Evolutionary conservation across 2,113 vertebrate genomes (phyloP).

Genomic region (Myrmophylax atrothorax): DNA sequence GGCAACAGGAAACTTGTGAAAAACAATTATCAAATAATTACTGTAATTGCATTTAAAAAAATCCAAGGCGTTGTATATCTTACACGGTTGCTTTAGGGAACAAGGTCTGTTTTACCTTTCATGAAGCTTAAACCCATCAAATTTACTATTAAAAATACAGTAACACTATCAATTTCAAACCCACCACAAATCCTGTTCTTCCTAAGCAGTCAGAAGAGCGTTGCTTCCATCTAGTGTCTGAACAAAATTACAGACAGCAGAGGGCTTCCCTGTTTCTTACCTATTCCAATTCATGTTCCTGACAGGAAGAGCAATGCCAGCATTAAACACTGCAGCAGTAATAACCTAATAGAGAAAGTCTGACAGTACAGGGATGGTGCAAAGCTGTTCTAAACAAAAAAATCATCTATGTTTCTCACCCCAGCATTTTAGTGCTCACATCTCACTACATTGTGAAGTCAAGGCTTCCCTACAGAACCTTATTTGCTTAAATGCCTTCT

Average conservation of each 20-base stretch:
- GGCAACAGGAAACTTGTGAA: not conserved
- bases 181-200: not conserved
- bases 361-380: not conserved
- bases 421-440: not conserved
- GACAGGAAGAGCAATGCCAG: accelerated
- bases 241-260: not conserved
- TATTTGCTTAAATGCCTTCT: not conserved
- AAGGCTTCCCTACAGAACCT: accelerated
- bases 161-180: not conserved
- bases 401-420: not conserved
- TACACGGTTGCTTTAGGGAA: not conserved
- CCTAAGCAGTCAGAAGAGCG: not conserved
- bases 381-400: not conserved
- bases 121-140: not conserved
- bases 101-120: not conserved
- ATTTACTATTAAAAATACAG: not conserved
- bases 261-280: not conserved
- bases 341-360: not conserved
- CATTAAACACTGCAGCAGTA: not conserved
- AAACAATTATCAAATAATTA: not conserved
- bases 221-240: constrained; percentile 61
- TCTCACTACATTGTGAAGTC: accelerated
- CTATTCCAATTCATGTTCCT: not conserved
- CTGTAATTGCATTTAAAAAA: not conserved
- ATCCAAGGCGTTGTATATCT: not conserved